These are phyloP conservation scores for Drosophila trapezifrons DNA, from an alignment of 1,140 invertebrate genomes.

Conservation along the genomic window DNA sequence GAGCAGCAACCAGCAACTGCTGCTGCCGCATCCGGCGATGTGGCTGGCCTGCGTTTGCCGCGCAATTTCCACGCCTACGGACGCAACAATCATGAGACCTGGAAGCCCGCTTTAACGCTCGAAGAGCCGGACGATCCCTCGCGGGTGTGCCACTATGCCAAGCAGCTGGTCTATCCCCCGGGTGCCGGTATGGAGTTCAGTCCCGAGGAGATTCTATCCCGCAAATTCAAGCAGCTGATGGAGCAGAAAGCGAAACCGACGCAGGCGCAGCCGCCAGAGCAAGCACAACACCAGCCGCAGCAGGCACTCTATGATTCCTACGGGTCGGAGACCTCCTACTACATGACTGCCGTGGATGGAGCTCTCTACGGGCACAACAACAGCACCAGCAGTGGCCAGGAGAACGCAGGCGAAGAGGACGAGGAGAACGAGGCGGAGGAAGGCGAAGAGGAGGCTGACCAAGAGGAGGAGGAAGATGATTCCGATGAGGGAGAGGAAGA, in stretches of 20 bases:
- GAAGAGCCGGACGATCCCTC: slow-evolving; percentile 82
- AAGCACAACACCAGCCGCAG: slow-evolving; percentile 28
- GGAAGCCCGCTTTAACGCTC: slow-evolving; percentile 79
- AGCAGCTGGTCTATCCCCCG: slow-evolving; percentile 74
- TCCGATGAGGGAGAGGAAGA: slow-evolving; percentile 45
- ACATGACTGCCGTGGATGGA: slow-evolving; percentile 67
- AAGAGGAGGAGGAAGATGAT: slow-evolving; percentile 42
- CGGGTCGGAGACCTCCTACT: slow-evolving; percentile 55
- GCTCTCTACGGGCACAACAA: slow-evolving; percentile 50
- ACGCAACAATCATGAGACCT: slow-evolving; percentile 80
- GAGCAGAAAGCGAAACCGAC: slow-evolving; percentile 29
- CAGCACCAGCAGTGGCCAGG: slow-evolving; percentile 14
- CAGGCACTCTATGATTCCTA: slow-evolving; percentile 58
- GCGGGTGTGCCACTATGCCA: slow-evolving; percentile 76
- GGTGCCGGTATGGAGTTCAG: slow-evolving; percentile 75
- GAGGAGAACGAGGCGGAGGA: slow-evolving; percentile 38
- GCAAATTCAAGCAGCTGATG: slow-evolving; percentile 56
- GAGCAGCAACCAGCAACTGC: not conserved
- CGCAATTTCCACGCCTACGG: slow-evolving; percentile 74
- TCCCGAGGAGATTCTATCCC: slow-evolving; percentile 74
- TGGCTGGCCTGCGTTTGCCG: slow-evolving; percentile 61
- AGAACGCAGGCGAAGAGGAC: slow-evolving; percentile 34
- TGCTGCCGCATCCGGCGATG: slow-evolving; percentile 18
- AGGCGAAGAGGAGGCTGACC: slow-evolving; percentile 32
- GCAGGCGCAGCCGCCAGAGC: slow-evolving; percentile 28